Evolutionary conservation across 1,140 invertebrate genomes (phyloP).

Genomic region (Pissodes strobi): DNA sequence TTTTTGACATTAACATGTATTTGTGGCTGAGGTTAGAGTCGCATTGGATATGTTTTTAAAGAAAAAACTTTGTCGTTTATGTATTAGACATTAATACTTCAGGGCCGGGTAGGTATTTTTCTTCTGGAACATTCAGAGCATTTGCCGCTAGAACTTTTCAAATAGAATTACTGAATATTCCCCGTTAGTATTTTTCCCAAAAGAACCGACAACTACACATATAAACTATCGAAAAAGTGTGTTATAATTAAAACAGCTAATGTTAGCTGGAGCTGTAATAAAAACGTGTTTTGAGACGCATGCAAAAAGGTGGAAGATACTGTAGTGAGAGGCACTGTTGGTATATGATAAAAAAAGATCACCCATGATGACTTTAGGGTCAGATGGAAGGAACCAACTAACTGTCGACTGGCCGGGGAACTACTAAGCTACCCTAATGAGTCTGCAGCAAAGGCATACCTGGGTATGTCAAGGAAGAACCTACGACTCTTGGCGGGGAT

Average conservation of each 20-base stretch:
- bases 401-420: no score
- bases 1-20: neutral
- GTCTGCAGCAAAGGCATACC: no score
- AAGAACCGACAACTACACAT: neutral
- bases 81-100: neutral
- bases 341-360: no score
- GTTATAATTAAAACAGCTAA: neutral
- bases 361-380: no score
- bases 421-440: no score
- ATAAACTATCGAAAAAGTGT: neutral
- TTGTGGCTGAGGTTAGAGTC: neutral
- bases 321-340: no score
- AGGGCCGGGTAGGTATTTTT: neutral
- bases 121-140: neutral
- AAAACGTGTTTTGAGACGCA: no score
- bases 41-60: neutral
- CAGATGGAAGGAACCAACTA: no score
- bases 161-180: constrained; percentile 7
- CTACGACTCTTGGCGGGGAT: no score
- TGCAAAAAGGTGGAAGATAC: no score
- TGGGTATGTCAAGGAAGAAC: no score
- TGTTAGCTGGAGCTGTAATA: neutral
- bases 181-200: neutral
- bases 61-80: neutral
- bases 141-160: neutral